Percentiles rank a stretch among this genome's conserved stretches.
phyloP scores from a whole-genome alignment of 2,888 invertebrate genomes.

The Gnatocerus cornutus region DNA sequence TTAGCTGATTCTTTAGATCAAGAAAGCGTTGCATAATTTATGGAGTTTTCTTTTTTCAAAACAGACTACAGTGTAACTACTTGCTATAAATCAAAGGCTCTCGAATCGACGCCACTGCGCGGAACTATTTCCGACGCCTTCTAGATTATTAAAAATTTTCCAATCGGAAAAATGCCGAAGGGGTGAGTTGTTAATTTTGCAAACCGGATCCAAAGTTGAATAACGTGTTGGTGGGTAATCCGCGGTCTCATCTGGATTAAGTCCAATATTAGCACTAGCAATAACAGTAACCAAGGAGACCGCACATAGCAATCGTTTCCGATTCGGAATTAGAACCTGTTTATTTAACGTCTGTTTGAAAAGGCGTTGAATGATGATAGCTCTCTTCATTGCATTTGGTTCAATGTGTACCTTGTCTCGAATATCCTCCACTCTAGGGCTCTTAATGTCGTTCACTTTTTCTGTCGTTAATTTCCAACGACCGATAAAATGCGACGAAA shows the following conservation, averaged over 20 bases:
- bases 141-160: neutral
- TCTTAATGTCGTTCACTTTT: slow-evolving; percentile 43
- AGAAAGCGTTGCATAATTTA: slow-evolving; percentile 47
- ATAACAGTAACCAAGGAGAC: slow-evolving; percentile 54
- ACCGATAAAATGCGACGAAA: slow-evolving; percentile 14
- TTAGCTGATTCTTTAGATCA: slow-evolving; percentile 57
- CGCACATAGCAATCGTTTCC: slow-evolving; percentile 53
- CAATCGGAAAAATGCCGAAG: neutral
- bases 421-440: slow-evolving; percentile 47
- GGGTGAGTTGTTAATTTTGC: slow-evolving; percentile 32
- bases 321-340: slow-evolving; percentile 51
- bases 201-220: slow-evolving; percentile 45
- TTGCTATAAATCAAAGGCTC: slow-evolving; percentile 22
- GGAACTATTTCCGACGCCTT: neutral
- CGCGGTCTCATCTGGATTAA: slow-evolving; percentile 52
- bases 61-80: slow-evolving; percentile 31
- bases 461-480: slow-evolving; percentile 29
- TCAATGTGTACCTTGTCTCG: slow-evolving; percentile 46
- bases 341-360: slow-evolving; percentile 51
- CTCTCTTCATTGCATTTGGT: slow-evolving; percentile 48
- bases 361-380: slow-evolving; percentile 50
- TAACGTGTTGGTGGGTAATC: slow-evolving; percentile 51
- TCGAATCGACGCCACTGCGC: neutral
- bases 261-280: slow-evolving; percentile 54
- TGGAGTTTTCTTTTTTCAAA: slow-evolving; percentile 29